Percentiles rank a stretch among this genome's conserved stretches.
Evolutionary conservation across 2,888 invertebrate species (phyloP).

Genomic region (Leptopilina syphax): DNA sequence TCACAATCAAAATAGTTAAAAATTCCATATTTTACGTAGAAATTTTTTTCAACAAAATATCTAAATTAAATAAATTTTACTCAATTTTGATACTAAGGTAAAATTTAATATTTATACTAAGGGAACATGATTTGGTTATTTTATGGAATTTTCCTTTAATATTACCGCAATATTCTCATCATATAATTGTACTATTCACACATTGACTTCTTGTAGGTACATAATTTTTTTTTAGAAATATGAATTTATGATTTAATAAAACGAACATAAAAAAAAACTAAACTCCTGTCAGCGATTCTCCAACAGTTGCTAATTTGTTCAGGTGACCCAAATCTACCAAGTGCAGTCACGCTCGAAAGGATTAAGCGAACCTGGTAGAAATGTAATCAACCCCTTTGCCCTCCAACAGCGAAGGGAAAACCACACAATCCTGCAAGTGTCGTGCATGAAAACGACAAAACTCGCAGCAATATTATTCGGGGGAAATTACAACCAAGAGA

Average conservation of each 20-base stretch:
- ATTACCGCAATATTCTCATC: too few species aligned
- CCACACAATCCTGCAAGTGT: conserved; percentile 28
- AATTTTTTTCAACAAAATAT: too few species aligned
- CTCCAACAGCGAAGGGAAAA: not conserved
- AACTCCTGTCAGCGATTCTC: conserved; percentile 7
- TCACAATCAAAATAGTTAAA: too few species aligned
- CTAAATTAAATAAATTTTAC: too few species aligned
- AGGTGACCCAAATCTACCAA: conserved; percentile 26
- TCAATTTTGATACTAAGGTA: too few species aligned
- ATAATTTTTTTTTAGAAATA: too few species aligned
- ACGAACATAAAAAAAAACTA: not conserved
- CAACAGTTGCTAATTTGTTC: conserved; percentile 1
- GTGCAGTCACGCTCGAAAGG: conserved; percentile 6
- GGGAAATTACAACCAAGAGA: conserved; percentile 18
- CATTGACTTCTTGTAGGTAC: too few species aligned
- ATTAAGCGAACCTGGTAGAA: conserved; percentile 18
- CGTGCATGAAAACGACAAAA: conserved; percentile 26
- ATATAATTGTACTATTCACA: too few species aligned
- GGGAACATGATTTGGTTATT: too few species aligned
- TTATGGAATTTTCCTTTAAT: too few species aligned
- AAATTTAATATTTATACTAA: too few species aligned
- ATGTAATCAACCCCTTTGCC: conserved; percentile 8
- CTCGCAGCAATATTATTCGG: conserved; percentile 32
- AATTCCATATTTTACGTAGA: too few species aligned
- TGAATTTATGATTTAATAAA: not conserved